phyloP scores from a whole-genome alignment of 1,140 invertebrate genomes.

The Mamestra configurata region DNA sequence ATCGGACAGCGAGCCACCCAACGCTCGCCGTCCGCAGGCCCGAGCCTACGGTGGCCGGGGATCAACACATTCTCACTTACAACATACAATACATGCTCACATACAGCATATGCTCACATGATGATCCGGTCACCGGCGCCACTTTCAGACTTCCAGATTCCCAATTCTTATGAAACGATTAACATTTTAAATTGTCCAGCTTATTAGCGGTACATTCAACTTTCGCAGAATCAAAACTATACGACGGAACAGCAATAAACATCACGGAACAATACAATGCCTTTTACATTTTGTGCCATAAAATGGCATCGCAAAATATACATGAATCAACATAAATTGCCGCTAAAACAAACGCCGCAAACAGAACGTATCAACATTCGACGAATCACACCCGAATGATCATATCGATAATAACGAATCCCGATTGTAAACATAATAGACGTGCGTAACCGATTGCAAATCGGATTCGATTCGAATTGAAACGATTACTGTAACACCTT shows the following conservation, averaged over 20 bases:
- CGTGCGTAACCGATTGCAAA: constrained; percentile 60
- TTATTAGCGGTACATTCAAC: not conserved
- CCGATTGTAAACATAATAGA: constrained; percentile 47
- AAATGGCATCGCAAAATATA: not conserved
- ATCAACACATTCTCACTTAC: too few relatives aligned
- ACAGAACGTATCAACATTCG: constrained; percentile 22
- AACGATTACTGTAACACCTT: constrained; percentile 77
- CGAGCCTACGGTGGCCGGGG: too few relatives aligned
- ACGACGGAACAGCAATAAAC: not conserved
- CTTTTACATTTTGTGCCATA: not conserved
- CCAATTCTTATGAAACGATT: too few relatives aligned
- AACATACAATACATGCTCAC: too few relatives aligned
- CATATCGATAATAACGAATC: constrained; percentile 50
- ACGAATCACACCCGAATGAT: constrained; percentile 38
- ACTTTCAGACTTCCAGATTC: too few relatives aligned
- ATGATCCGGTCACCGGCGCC: too few relatives aligned
- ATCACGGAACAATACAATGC: not conserved
- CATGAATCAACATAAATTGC: constrained; percentile 25
- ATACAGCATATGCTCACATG: too few relatives aligned
- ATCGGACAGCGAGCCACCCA: too few relatives aligned
- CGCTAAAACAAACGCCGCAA: constrained; percentile 23
- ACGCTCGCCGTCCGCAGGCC: too few relatives aligned
- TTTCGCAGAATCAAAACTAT: not conserved
- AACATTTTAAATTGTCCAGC: not conserved
- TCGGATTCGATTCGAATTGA: constrained; percentile 66